Percentiles rank a stretch among this genome's conserved stretches.
Evolutionary conservation across 2,113 vertebrate species (phyloP).

Genomic region (Lucifuga dentata): DNA sequence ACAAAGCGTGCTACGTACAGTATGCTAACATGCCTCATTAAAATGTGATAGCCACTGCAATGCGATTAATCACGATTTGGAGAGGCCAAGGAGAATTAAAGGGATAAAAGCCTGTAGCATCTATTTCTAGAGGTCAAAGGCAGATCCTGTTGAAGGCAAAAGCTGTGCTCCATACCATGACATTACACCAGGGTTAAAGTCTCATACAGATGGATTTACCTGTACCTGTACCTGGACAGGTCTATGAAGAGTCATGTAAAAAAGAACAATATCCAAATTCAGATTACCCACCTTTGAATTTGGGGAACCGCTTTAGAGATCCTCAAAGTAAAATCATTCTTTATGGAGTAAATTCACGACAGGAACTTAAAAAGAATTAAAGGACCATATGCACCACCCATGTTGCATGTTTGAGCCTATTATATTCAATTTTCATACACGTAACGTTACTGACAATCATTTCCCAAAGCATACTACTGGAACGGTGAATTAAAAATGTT

Average conservation of each 20-base stretch:
- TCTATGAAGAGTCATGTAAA: neutral
- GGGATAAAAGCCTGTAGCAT: conserved; percentile 50
- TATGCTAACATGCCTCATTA: conserved; percentile 67
- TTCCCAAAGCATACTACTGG: too few relatives aligned
- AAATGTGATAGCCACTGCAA: conserved; percentile 59
- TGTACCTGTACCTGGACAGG: neutral
- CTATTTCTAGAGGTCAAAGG: conserved; percentile 26
- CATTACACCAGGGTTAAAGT: neutral
- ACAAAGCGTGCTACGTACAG: conserved; percentile 52
- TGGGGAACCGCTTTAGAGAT: too few relatives aligned
- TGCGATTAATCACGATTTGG: conserved; percentile 60
- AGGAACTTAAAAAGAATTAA: too few relatives aligned
- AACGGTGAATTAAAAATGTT: too few relatives aligned
- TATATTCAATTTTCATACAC: too few relatives aligned
- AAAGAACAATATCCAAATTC: neutral
- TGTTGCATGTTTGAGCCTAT: too few relatives aligned
- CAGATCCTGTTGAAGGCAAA: conserved; percentile 15
- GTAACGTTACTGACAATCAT: too few relatives aligned
- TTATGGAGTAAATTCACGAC: too few relatives aligned
- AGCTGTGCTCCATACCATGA: conserved; percentile 24
- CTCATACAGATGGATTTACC: neutral
- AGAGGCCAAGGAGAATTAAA: conserved; percentile 27
- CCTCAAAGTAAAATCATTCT: too few relatives aligned
- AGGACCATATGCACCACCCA: too few relatives aligned
- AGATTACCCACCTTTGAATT: neutral